Evolutionary conservation across 2,113 vertebrate species (phyloP), one percentile per base, ranked within the genome.

Genomic region (Amphiprion ocellaris): DNA sequence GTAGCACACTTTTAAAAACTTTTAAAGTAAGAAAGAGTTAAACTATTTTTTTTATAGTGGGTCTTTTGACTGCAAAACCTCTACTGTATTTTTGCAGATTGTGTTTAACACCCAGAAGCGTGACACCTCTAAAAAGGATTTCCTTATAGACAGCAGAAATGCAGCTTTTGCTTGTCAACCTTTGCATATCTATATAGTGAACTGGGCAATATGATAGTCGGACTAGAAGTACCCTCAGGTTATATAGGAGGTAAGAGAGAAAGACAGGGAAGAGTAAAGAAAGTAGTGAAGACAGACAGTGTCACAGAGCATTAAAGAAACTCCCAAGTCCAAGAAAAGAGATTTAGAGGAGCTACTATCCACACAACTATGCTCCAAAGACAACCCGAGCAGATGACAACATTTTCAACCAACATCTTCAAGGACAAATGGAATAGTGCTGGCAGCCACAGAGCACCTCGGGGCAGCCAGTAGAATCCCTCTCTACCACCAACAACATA

Each of bases 401-500:
- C 84, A 88, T 85, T 92, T 91, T 84, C 83, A 85, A 87, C 91
- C 93, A 93, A 79, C 82, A 89, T 94, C 90, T 92, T 94, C 91
- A 95, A 94, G 92, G 93, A 90, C 92, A 91, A 93, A 91, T 92
- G 84, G 87, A 87, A 86, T 86, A 87, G 82, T 54, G 87, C 92
- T 91, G 91, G 85, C 91, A 90, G 89, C 85, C 82, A 83, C 70
- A 71, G 79, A 86, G 84, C 77, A 91, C 88, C 85, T 90, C 70
- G 69, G 91, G 90, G 87, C 89, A 93, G 88, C 90, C 89, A 90
- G 87, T 85, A 80, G 86, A 91, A 91, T 90, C 87, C 79, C 77
- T 80, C 82, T 85, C 87, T 77, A 91, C 90, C 85, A 88, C 79
- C 77, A 90, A 85, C 83, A 91, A 90, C 90, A 91, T 87, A 90